A percentile compares a stretch with the other conserved stretches of the same genome.
phyloP scores from a whole-genome alignment of 2,797 vertebrate genomes.

The Sternotherus odoratus region DNA sequence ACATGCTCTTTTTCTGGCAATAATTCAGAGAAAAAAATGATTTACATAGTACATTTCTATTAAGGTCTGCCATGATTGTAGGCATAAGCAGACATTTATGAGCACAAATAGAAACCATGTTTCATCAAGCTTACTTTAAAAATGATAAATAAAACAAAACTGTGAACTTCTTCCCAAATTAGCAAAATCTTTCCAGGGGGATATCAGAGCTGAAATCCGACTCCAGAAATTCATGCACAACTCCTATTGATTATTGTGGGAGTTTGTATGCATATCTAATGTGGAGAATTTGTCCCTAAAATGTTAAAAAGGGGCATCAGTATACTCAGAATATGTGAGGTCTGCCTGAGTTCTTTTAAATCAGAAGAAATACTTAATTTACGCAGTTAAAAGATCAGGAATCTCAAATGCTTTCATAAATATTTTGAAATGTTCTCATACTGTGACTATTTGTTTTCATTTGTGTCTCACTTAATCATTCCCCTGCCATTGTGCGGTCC shows the following conservation, averaged over 20 bases:
- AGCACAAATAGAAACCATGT: background rate
- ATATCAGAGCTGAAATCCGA: background rate
- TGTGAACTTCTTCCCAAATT: background rate
- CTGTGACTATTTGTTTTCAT: background rate
- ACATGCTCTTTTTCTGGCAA: background rate
- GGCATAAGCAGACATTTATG: background rate
- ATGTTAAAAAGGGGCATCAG: slow-evolving; percentile 70
- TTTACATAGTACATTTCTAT: background rate
- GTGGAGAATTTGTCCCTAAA: background rate
- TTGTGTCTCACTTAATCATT: background rate
- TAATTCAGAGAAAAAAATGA: background rate
- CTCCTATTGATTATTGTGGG: background rate
- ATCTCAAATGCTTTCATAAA: slow-evolving; percentile 70
- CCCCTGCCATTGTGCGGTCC: background rate
- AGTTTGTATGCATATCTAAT: background rate
- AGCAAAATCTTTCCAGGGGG: background rate
- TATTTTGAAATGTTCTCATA: slow-evolving; percentile 46
- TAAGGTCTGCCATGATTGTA: background rate
- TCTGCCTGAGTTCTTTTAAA: slow-evolving; percentile 71
- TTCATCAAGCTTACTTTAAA: background rate
- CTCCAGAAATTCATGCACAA: background rate
- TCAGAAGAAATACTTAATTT: slow-evolving; percentile 58
- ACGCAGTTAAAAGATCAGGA: slow-evolving; percentile 57
- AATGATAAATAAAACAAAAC: background rate
- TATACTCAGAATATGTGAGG: slow-evolving; percentile 73